Percentiles rank a stretch among this genome's conserved stretches.
Evolutionary conservation across 2,888 invertebrate genomes (phyloP).

Genomic region (Rhopalosiphum nymphaeae): DNA sequence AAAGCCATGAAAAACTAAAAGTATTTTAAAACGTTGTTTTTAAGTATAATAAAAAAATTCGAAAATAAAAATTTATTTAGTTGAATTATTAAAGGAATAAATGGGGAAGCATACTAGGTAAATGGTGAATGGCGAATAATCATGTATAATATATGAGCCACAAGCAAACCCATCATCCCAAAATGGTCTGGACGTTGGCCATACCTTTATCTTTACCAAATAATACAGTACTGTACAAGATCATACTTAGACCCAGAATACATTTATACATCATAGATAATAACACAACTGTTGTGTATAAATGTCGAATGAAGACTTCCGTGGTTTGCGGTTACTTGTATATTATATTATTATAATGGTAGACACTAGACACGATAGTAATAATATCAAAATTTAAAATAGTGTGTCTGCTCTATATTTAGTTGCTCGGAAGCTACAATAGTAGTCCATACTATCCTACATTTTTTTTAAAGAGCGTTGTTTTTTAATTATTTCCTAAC

Average conservation of each 20-base stretch:
- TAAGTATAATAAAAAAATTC: background rate
- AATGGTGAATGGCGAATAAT: background rate
- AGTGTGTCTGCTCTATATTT: background rate
- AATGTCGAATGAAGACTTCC: background rate
- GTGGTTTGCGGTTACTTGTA: background rate
- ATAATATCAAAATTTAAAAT: background rate
- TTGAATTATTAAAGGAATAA: background rate
- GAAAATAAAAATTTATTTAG: background rate
- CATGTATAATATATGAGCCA: background rate
- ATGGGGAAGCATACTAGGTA: background rate
- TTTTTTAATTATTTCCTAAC: background rate
- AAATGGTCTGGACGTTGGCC: background rate
- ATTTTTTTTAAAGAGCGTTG: background rate
- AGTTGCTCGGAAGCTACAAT: background rate
- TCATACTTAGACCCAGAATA: background rate
- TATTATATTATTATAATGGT: background rate
- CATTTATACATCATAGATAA: background rate
- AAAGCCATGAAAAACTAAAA: background rate
- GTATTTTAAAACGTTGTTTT: background rate
- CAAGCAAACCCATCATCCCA: background rate
- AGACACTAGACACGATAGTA: background rate
- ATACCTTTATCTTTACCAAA: background rate
- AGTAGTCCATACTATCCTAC: background rate
- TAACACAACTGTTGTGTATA: background rate
- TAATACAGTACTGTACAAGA: background rate